Percentiles rank a stretch among this genome's conserved stretches.
phyloP scores from a whole-genome alignment of 2,113 vertebrate genomes.

The human (Homo sapiens) region DNA sequence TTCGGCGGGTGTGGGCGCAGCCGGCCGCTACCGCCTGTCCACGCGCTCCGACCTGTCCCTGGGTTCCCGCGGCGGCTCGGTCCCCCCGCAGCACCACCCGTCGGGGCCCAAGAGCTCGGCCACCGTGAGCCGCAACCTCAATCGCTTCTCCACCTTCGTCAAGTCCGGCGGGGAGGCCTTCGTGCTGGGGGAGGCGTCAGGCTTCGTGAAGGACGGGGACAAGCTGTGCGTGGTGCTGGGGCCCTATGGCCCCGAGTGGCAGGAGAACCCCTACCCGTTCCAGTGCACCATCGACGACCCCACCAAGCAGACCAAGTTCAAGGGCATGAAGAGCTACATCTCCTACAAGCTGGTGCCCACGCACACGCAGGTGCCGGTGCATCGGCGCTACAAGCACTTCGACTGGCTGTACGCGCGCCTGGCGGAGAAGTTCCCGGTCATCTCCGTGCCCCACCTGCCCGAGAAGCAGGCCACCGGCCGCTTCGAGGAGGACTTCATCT shows the following conservation, averaged over 20 bases:
- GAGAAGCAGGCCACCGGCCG: slow-evolving; percentile 98
- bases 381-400: slow-evolving; percentile 97
- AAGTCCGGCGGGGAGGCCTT: slow-evolving; percentile 98
- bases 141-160: slow-evolving; percentile 97
- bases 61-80: slow-evolving; percentile 71
- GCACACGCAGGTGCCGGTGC: slow-evolving; percentile 92
- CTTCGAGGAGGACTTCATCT: slow-evolving; percentile 99
- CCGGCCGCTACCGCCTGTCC: slow-evolving; percentile 88
- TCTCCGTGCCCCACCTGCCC: slow-evolving; percentile 96
- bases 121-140: slow-evolving; percentile 95
- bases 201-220: slow-evolving; percentile 96
- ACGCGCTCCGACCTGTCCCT: slow-evolving; percentile 85
- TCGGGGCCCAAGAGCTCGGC: slow-evolving; percentile 91
- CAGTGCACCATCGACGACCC: slow-evolving; percentile 96
- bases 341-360: slow-evolving; percentile 96
- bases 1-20: slow-evolving; percentile 63
- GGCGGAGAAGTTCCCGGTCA: slow-evolving; percentile 97
- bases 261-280: slow-evolving; percentile 97
- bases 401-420: slow-evolving; percentile 96
- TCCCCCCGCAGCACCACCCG: slow-evolving; percentile 64
- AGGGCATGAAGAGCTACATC: slow-evolving; percentile 99
- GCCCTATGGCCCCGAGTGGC: slow-evolving; percentile 94
- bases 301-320: slow-evolving; percentile 99
- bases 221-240: slow-evolving; percentile 96
- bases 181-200: slow-evolving; percentile 93